Percentiles rank a stretch among this genome's conserved stretches.
Conservation (phyloP, 2,888 invertebrate species). For the Apotomis turbidana region DNA sequence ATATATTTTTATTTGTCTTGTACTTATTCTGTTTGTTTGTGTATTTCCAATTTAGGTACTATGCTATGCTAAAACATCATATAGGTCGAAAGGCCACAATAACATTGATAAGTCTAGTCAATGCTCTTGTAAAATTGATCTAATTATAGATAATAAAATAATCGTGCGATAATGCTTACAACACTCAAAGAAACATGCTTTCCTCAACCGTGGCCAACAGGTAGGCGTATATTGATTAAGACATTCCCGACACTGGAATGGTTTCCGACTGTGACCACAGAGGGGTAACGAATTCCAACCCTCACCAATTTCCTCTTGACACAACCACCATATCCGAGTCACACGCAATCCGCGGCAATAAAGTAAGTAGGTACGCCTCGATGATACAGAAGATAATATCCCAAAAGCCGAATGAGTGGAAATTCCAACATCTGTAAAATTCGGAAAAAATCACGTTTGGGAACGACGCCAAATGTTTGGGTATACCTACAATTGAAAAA, state of each 20-base stretch:
- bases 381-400: constrained; percentile 32
- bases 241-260: not conserved
- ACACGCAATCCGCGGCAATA: constrained; percentile 17
- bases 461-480: not conserved
- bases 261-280: constrained; percentile 30
- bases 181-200: no score
- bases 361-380: constrained; percentile 6
- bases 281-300: constrained; percentile 20
- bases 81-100: no score
- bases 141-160: no score
- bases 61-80: no score
- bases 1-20: no score
- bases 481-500: no score
- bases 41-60: no score
- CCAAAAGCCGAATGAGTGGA: constrained; percentile 17
- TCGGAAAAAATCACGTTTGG: not conserved
- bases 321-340: constrained; percentile 31
- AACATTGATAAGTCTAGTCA: no score
- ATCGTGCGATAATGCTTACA: no score
- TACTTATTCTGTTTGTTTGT: no score
- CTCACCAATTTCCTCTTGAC: constrained; percentile 30
- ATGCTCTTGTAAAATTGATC: no score
- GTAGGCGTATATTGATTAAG: constrained; percentile 6
- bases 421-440: constrained; percentile 19
- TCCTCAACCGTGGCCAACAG: not conserved